A percentile compares a stretch with the other conserved stretches of the same genome.
These are phyloP conservation scores for Polyommatus icarus DNA, from an alignment of 2,888 invertebrate genomes.

Conservation along the genomic window DNA sequence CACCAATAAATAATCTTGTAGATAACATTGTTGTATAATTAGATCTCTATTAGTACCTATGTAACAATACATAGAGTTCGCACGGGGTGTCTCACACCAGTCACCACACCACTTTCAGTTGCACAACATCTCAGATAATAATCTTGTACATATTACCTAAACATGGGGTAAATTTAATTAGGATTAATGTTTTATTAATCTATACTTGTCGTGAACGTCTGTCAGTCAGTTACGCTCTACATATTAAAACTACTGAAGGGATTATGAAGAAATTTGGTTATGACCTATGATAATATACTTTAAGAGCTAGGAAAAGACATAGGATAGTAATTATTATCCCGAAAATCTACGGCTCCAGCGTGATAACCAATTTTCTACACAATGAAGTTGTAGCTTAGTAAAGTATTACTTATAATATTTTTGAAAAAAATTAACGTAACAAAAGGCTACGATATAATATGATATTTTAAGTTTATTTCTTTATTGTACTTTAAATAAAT, in stretches of 20 bases:
- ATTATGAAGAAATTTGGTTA: too few species aligned
- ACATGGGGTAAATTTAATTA: neutral
- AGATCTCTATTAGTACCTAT: slow-evolving; percentile 19
- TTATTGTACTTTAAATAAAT: too few species aligned
- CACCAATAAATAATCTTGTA: slow-evolving; percentile 5
- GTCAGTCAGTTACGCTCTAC: too few species aligned
- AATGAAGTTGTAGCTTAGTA: too few species aligned
- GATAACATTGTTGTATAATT: slow-evolving; percentile 25
- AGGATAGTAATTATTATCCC: neutral
- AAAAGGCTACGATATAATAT: too few species aligned
- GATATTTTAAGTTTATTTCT: too few species aligned
- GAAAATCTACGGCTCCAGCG: neutral
- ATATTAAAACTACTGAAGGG: too few species aligned
- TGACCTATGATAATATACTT: too few species aligned
- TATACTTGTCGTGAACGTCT: neutral
- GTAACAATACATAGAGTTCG: slow-evolving; percentile 37
- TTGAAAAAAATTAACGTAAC: too few species aligned
- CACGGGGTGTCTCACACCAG: slow-evolving; percentile 38
- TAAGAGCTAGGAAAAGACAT: too few species aligned
- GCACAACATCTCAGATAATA: slow-evolving; percentile 30
- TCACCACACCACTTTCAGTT: slow-evolving; percentile 36
- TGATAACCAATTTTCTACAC: neutral
- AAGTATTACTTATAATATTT: too few species aligned
- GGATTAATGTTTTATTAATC: neutral
- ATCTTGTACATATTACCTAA: neutral